A percentile compares a stretch with the other conserved stretches of the same genome.
Conservation (phyloP, 2,888 invertebrate species). For the Thyatira batis region DNA sequence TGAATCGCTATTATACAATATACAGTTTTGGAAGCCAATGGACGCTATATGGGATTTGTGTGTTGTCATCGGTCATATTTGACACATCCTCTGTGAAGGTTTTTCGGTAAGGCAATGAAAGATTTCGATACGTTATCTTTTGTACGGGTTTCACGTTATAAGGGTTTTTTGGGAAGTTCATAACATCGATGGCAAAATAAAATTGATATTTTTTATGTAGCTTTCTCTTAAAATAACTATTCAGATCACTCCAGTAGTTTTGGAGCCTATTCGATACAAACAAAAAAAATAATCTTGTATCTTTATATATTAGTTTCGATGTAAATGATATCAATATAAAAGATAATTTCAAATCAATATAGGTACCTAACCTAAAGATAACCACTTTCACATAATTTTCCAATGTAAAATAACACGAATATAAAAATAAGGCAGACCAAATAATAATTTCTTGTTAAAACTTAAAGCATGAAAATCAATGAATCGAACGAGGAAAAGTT, state of each 20-base stretch:
- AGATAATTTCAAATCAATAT: no score
- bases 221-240: no score
- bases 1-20: conserved; percentile 1
- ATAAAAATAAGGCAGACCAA: neutral
- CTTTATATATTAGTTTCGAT: no score
- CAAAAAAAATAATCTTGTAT: no score
- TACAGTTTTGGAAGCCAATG: conserved; percentile 2
- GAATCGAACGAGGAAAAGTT: neutral
- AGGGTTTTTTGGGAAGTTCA: neutral
- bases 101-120: conserved; percentile 10
- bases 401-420: neutral
- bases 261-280: no score
- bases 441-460: neutral
- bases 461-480: neutral
- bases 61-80: conserved; percentile 17
- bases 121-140: neutral
- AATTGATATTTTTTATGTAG: no score
- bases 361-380: no score
- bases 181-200: neutral
- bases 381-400: no score
- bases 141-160: neutral
- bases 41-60: conserved; percentile 3
- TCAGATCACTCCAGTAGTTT: no score
- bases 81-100: conserved; percentile 18
- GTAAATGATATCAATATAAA: no score